These are phyloP conservation scores for Hippocampus comes DNA, from an alignment of 2,113 vertebrate genomes.

Conservation along the genomic window DNA sequence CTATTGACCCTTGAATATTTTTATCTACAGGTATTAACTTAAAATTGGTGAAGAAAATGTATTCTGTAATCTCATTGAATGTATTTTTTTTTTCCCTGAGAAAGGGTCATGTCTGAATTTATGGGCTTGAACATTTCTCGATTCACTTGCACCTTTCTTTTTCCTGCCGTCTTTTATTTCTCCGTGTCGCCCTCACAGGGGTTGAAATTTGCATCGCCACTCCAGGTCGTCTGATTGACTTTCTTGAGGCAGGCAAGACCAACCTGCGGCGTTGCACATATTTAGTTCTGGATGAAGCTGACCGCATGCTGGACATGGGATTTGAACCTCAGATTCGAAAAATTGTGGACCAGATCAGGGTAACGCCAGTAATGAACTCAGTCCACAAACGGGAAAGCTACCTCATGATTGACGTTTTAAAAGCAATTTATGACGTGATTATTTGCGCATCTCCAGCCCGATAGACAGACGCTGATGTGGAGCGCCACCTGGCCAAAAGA, in stretches of 20 bases:
- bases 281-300: conserved; percentile 90
- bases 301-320: conserved; percentile 97
- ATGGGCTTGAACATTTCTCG: background rate
- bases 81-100: no score
- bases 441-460: conserved; percentile 72
- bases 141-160: background rate
- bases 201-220: conserved; percentile 98
- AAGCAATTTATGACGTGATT: background rate
- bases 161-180: background rate
- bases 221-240: conserved; percentile 92
- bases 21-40: background rate
- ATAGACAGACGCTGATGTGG: conserved; percentile 96
- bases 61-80: background rate
- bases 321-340: conserved; percentile 97
- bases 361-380: conserved; percentile 38
- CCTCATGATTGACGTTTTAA: background rate
- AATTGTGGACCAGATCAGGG: conserved; percentile 94
- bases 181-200: conserved; percentile 61
- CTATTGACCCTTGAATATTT: background rate
- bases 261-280: conserved; percentile 92
- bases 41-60: background rate
- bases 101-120: background rate
- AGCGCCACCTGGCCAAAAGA: conserved; percentile 97
- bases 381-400: background rate
- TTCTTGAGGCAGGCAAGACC: conserved; percentile 91